Base-by-base conservation (phyloP, 2,113 vertebrate genomes). In the Thunnus thynnus region DNA sequence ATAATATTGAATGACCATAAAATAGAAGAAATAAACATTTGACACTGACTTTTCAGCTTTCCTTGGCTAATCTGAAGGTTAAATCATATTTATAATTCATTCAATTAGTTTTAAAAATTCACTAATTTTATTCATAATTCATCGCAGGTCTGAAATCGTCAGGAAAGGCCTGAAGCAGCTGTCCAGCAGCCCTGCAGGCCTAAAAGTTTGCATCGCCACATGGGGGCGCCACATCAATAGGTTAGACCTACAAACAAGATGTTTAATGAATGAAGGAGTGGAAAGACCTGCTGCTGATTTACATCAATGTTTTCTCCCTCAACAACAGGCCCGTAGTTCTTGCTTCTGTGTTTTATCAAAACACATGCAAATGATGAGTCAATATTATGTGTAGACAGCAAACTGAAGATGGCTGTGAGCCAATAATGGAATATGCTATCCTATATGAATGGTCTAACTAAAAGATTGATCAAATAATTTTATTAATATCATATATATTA, bases 201-300 rank as follows among this genome's bases (percentile, higher is more conserved):
- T 65, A 51, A 88, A 88, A 88, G 82, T 86, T 86, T 63, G 48
- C 18, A 18, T 1, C n/a, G 20, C 89, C 95, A 92, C 91, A 68
- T 64, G 95, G 86, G 90, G 94, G 94, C 94, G 91, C 87, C 85
- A 89, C 47, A 82, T 54, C 72, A 52, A 47, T 27, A 74, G 32
- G n/a, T 58, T 69, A 74, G 8, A 9, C 36, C 36, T 41, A 41
- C 6, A 62, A 8, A 67, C 10, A 20, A 6, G 5, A 13, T 9
- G 5, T 0, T 13, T 52, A 13, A 60, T 36, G 2, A 46, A 44
- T 4, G 62, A 17, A 20, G 44, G 48, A 1, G 12, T 17, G 30
- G 9, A 27, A n/a, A 14, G 77, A 83, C 74, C 50, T 78, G 82
- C 61, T 85, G 62, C 62, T 67, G 13, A 30, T 58, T 50, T 22